Evolutionary conservation across 2,797 vertebrate species (phyloP).

Genomic region (Taenioides sp.): DNA sequence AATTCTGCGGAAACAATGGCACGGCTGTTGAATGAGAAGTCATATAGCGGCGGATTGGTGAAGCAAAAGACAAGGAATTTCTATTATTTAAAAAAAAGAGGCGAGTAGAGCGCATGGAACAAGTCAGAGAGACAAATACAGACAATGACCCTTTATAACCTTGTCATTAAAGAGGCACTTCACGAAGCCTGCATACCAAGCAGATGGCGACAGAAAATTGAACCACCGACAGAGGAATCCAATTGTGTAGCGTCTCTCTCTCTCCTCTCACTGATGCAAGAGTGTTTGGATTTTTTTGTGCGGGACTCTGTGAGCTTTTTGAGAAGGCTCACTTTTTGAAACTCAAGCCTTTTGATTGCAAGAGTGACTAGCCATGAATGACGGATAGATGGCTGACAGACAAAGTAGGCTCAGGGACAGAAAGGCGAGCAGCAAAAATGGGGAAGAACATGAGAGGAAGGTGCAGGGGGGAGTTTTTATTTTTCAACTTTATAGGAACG

Average conservation of each 20-base stretch:
- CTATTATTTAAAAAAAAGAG: slow-evolving; percentile 40
- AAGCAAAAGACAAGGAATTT: slow-evolving; percentile 34
- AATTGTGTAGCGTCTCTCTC: slow-evolving; percentile 25
- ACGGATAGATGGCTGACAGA: slow-evolving; percentile 61
- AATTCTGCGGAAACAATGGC: slow-evolving; percentile 41
- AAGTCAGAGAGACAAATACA: slow-evolving; percentile 31
- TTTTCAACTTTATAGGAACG: slow-evolving; percentile 16
- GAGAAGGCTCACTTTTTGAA: slow-evolving; percentile 60
- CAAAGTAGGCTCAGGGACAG: slow-evolving; percentile 34
- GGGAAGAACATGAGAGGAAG: slow-evolving; percentile 7
- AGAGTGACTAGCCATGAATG: slow-evolving; percentile 43
- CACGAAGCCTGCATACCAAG: slow-evolving; percentile 37
- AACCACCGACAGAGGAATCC: slow-evolving; percentile 33
- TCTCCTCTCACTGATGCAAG: slow-evolving; percentile 35
- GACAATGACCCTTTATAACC: slow-evolving; percentile 34
- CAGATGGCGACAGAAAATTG: slow-evolving; percentile 30
- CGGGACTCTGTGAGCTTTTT: slow-evolving; percentile 37
- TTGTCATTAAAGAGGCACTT: slow-evolving; percentile 34
- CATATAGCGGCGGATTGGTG: slow-evolving; percentile 26
- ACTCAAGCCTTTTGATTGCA: slow-evolving; percentile 64
- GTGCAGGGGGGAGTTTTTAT: slow-evolving; percentile 11
- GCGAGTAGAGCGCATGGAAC: slow-evolving; percentile 12
- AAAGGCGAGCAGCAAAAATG: slow-evolving; percentile 13
- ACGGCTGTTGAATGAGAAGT: slow-evolving; percentile 37
- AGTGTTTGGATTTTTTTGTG: slow-evolving; percentile 28